These are phyloP conservation scores for Rhipidura dahli DNA, from an alignment of 2,113 vertebrate genomes.

Conservation along the genomic window DNA sequence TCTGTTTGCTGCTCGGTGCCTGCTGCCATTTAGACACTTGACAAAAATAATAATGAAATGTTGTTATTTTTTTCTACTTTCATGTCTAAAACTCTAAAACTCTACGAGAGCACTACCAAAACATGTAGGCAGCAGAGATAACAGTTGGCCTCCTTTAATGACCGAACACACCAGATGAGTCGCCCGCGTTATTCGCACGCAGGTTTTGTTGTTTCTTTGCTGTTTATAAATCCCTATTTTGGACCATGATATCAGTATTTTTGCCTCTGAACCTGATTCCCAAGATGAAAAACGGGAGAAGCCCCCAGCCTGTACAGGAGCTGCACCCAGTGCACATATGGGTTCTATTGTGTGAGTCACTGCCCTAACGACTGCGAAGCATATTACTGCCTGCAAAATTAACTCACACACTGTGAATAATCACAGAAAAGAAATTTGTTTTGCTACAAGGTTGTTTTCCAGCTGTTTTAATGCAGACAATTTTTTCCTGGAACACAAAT, in stretches of 20 bases:
- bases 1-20: not conserved
- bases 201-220: not conserved
- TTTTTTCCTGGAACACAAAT: slow-evolving; percentile 70
- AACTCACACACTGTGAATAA: slow-evolving; percentile 78
- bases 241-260: not conserved
- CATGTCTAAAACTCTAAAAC: not conserved
- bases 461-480: slow-evolving; percentile 77
- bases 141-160: not conserved
- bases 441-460: slow-evolving; percentile 77
- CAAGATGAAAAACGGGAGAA: not conserved
- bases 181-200: not conserved
- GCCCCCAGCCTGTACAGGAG: not conserved
- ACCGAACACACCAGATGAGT: slow-evolving; percentile 40
- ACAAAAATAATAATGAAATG: not conserved
- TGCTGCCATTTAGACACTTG: not conserved
- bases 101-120: not conserved
- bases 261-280: slow-evolving; percentile 19
- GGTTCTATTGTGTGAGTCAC: slow-evolving; percentile 43
- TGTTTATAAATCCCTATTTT: slow-evolving; percentile 7
- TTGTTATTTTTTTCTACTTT: not conserved
- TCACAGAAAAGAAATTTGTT: slow-evolving; percentile 78
- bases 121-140: not conserved
- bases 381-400: slow-evolving; percentile 72
- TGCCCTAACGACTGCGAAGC: slow-evolving; percentile 42
- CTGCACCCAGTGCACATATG: not conserved